Percentiles rank a stretch among this genome's conserved stretches.
These are phyloP conservation scores for Lasioglossum vierecki DNA, from an alignment of 2,888 invertebrate species.

Conservation along the genomic window DNA sequence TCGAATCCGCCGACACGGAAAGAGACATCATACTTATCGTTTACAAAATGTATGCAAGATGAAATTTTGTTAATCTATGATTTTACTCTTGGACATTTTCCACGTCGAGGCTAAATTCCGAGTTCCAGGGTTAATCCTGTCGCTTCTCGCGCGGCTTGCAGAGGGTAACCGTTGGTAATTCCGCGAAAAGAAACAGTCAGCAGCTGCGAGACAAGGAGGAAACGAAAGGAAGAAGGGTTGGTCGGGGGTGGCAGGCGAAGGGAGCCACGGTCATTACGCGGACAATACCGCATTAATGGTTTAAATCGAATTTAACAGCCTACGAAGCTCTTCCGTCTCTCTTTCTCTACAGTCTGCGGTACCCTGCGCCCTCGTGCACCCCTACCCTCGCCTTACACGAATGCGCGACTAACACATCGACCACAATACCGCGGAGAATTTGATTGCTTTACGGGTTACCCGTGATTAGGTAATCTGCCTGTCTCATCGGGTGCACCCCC, in stretches of 20 bases:
- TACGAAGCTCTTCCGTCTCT: conserved; percentile 65
- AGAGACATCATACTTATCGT: background rate
- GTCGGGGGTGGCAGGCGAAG: conserved; percentile 18
- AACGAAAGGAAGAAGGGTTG: conserved; percentile 56
- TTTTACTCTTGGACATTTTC: background rate
- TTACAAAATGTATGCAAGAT: background rate
- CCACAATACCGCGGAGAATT: conserved; percentile 78
- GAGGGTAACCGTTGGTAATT: conserved; percentile 41
- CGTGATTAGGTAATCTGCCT: conserved; percentile 82
- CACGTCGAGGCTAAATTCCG: background rate
- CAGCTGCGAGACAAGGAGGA: conserved; percentile 45
- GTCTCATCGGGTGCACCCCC: conserved; percentile 66
- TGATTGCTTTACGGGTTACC: conserved; percentile 82
- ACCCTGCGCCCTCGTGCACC: conserved; percentile 33
- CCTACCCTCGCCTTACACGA: conserved; percentile 45
- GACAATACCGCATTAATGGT: conserved; percentile 82
- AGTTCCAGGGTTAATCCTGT: background rate
- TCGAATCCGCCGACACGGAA: background rate
- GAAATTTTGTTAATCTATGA: background rate
- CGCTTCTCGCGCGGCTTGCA: background rate
- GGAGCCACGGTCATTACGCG: conserved; percentile 75
- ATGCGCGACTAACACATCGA: conserved; percentile 63
- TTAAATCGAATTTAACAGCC: conserved; percentile 81
- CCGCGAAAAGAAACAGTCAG: conserved; percentile 70
- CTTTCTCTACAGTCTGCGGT: conserved; percentile 26